A percentile compares a stretch with the other conserved stretches of the same genome.
Conservation (phyloP, 1,140 invertebrate genomes). For the Nasonia giraulti region DNA sequence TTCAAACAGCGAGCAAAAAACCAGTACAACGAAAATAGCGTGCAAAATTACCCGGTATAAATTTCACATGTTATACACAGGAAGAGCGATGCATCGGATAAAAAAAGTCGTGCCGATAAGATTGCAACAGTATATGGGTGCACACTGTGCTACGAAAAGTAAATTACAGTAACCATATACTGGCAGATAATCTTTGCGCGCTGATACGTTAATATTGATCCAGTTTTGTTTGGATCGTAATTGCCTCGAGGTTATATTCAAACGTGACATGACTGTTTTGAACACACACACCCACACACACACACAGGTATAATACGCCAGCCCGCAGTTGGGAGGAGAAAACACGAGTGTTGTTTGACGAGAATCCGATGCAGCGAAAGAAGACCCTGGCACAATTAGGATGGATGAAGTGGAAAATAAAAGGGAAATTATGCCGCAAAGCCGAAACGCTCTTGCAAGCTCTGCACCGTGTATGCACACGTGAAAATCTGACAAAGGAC, state of each 20-base stretch:
- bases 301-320: too few species aligned
- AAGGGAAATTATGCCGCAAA: constrained; percentile 29
- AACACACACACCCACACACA: too few species aligned
- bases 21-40: neutral
- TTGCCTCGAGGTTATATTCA: neutral
- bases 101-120: neutral
- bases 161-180: constrained; percentile 29
- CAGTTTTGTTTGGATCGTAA: neutral
- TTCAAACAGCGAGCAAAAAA: neutral
- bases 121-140: neutral
- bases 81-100: neutral
- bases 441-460: neutral
- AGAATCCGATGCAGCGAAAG: neutral
- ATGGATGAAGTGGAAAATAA: neutral
- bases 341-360: neutral
- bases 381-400: neutral
- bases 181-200: neutral
- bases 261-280: too few species aligned
- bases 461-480: neutral
- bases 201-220: neutral
- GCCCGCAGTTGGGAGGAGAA: too few species aligned
- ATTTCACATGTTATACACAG: neutral
- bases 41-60: neutral
- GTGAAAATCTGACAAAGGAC: constrained; percentile 20
- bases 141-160: neutral